Base-by-base conservation (phyloP, 1,140 invertebrate species). In the Aleiodes sp. region DNA sequence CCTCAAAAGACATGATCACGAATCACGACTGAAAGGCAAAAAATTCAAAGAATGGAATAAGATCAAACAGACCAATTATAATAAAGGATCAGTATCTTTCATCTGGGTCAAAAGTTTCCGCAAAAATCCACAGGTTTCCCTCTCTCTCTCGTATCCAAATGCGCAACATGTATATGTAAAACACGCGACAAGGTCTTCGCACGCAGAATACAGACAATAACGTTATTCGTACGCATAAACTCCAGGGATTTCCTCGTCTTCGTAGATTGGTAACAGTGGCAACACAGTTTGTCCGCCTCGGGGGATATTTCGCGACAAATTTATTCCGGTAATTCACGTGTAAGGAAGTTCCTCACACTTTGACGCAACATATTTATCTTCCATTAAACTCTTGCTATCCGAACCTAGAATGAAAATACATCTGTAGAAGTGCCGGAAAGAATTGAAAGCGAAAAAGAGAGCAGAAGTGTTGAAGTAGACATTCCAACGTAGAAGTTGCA, bases 251-350 rank as follows among this genome's bases (percentile, higher is more conserved):
- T 52, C 31, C 39, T 29, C n/a, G 24, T 8, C 60, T n/a, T 43
- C 39, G 39, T 39, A 39, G 35, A n/a, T 43, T 12, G 39, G n/a
- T n/a, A n/a, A 10, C 16, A 16, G 26, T 26, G n/a, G 29, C 14
- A 39, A 24, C 21, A 12, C 28, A 63, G 39, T 43, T 16, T n/a
- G 39, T 43, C 19, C 39, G 10, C 29, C 46, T 57, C 46, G 31
- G 46, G 52, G 65, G 19, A 43, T 37, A 35, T 66, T 66, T 66
- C 52, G 29, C 39, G 65, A 35, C 21, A 66, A 66, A 66, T 66
- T 66, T 56, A 57, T 66, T 35, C 33, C 14, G 33, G 46, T 56
- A 66, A 66, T 31, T 66, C 19, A 24, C 52, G 31, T 59, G 65
- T 57, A 24, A 59, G 33, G 19, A 66, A 66, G 46, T 59, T 59